Base-by-base conservation (phyloP, 1,140 invertebrate genomes). In the Melipona quadrifasciata region DNA sequence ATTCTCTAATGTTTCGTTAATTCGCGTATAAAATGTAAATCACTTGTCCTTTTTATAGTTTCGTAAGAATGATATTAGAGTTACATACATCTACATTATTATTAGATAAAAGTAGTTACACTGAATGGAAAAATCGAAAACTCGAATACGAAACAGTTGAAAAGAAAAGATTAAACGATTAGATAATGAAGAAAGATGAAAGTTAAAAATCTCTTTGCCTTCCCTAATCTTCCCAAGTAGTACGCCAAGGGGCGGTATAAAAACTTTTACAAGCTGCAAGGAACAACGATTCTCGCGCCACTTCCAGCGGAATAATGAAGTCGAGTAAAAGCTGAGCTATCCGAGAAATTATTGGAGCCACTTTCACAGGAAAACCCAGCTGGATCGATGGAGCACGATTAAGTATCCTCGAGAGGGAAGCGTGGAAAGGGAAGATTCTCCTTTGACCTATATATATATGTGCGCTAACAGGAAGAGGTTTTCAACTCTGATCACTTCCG, bases 301-400 rank as follows among this genome's bases (percentile, higher is more conserved):
- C 0, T 11, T 65, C n/a, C 6, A 51, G 5, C 19, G 24, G 34
- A 10, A 77, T 77, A 65, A 53, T 19, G n/a, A 51, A 19, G n/a
- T n/a, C 5, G 67, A 58, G 24, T 70, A 71, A 80, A 57, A 80
- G 27, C 16, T 51, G 5, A 80, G 21, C 51, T 71, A 80, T 39
- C 17, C 31, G 27, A 65, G 68, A 65, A 86, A 65, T 70, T 64
- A 72, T 65, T 75, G 57, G 51, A 57, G 31, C n/a, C n/a, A 27
- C 79, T 73, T 86, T 68, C 31, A 51, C 73, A 17, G 19, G 72
- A 39, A n/a, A 71, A 86, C 64, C 83, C 51, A 72, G 57, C 74
- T 70, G 70, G 80, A 87, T 86, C 84, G 79, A 86, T 86, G 86
- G 75, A 79, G 79, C 80, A 58, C 85, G 75, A 86, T 87, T 71